Conservation (phyloP, 2,113 vertebrate species). For the Nothocercus nigrocapillus region DNA sequence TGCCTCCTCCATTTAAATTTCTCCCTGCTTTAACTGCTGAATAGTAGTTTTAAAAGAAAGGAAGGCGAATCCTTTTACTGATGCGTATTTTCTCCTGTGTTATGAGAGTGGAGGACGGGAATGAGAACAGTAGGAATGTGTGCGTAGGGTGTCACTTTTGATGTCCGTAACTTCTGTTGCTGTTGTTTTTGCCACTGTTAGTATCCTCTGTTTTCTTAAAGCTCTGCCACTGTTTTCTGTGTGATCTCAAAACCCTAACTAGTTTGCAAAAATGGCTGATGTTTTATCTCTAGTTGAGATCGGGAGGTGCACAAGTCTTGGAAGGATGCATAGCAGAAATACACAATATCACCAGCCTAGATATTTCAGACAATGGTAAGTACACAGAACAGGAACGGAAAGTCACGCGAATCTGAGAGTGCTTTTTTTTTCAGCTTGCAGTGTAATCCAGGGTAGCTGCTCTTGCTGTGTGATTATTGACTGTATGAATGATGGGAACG, state of each 20-base stretch:
- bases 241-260: constrained; percentile 43
- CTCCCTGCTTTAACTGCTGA: not conserved
- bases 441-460: not conserved
- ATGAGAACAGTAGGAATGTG: not conserved
- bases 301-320: constrained; percentile 94
- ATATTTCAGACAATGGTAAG: constrained; percentile 98
- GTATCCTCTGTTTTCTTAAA: constrained; percentile 29
- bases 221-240: constrained; percentile 37
- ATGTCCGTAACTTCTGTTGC: constrained; percentile 20
- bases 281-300: constrained; percentile 86
- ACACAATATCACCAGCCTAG: constrained; percentile 94
- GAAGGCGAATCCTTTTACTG: not conserved
- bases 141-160: not conserved
- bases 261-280: constrained; percentile 61
- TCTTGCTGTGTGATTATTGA: not conserved
- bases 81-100: not conserved
- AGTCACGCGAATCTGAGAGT: not conserved
- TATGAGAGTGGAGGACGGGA: not conserved
- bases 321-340: constrained; percentile 98
- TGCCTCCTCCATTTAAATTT: not conserved
- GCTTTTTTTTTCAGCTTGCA: not conserved
- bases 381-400: not conserved
- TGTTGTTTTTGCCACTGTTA: not conserved
- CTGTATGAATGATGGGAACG: not conserved
- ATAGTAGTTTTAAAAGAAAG: not conserved